Evolutionary conservation across 2,113 vertebrate species (phyloP), one percentile per base, ranked within the genome.

Genomic region (Coracopsis vasa): DNA sequence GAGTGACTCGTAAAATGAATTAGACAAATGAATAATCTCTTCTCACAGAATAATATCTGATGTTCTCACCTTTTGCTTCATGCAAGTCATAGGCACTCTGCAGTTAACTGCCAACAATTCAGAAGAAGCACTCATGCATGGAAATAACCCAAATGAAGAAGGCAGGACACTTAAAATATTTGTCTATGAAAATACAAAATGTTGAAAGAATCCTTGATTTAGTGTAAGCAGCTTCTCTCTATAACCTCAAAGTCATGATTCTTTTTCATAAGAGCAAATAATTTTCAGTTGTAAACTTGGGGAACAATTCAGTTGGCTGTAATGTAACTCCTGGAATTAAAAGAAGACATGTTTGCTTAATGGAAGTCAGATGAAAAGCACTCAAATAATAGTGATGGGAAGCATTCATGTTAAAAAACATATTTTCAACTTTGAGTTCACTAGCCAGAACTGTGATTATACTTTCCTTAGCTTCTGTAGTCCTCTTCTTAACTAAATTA

Each of bases 321-420:
- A 70, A 53, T 39, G 9, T 20, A 83, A 73, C 5, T 37, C 8
- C 0, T 62, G 37, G 13, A 80, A 90, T 44, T 56, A 77, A 72
- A 13, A 74, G 13, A 74, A 88, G 23, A 50, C 2, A 16, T 62
- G 14, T 28, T 66, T 86, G 48, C 8, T 12, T 39, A 64, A 50
- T 0, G 0, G 19, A 47, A 87, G 4, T 16, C 11, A 61, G 11
- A 33, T 23, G 23, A 73, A 35, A 80, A 25, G 8, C 8, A 78
- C 4, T 0, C 11, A 86, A 58, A 62, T 41, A 3, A 69, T 12
- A 70, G 2, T 9, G 10, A 58, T 21, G 8, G 7, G 10, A 0
- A 3, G n/a, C 10, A 61, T 7, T 71, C 13, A 35, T 7, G 2
- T 29, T 67, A 54, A 64, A 88, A 62, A 17, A 27, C 0, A 3